Base-by-base conservation (phyloP, 2,113 vertebrate genomes). In the Corythaeola cristata region DNA sequence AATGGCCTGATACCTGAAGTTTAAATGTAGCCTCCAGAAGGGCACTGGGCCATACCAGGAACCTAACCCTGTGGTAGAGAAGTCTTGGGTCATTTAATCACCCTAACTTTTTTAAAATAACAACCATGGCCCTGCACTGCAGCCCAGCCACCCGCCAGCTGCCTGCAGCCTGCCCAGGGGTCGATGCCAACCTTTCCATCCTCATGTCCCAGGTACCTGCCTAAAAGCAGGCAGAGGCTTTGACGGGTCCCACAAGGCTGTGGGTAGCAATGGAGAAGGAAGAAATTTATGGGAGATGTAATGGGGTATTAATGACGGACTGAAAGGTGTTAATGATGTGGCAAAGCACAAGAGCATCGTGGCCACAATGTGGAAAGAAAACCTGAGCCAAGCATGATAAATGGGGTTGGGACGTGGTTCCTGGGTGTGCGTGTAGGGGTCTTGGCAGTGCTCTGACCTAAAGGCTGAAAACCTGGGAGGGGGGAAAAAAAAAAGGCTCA, bases 191-290 rank as follows among this genome's bases (percentile, higher is more conserved):
- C 28, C 8, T 14, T 50, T 85, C 44, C 62, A 77, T 59, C 69
- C 23, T 76, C 3, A 2, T 1, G 2, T 22, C 49, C 12, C 35
- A 9, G 44, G 15, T 58, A 44, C 52, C 32, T 49, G 44, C 58
- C 44, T 69, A 69, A 77, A 83, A 88, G 63, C n/a, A 35, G 58
- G 58, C 67, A 75, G 86, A 66, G 33, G 23, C 37, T 92, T 90
- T 63, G 37, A 24, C 30, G 37, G 72, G 27, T 59, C 49, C 64
- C 64, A 68, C 37, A 32, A 53, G 49, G 37, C 44, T 77, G n/a
- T 44, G 59, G 80, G 28, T 23, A 73, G 39, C 45, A 69, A 77
- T 55, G 39, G 33, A 81, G 55, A 68, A 45, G 21, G n/a, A 78
- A 69, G 59, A 64, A 24, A 50, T 68, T 68, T 68, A 30, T 2